Evolutionary conservation across 2,888 invertebrate species (phyloP).

Genomic region (Tortricodes alternella): DNA sequence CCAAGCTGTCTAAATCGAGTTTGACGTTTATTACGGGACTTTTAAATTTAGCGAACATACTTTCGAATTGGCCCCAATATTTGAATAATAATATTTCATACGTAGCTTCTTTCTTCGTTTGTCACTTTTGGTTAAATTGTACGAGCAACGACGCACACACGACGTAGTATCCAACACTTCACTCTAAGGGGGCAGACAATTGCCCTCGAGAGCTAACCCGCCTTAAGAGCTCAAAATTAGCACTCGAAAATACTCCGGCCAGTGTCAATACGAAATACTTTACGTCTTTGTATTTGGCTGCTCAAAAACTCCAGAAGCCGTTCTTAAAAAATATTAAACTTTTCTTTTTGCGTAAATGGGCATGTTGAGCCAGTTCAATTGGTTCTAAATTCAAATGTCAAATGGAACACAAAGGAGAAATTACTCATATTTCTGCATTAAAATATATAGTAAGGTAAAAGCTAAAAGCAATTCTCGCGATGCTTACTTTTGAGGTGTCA

Average conservation of each 20-base stretch:
- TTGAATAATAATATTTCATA: too few relatives aligned
- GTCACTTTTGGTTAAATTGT: too few relatives aligned
- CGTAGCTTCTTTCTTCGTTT: too few relatives aligned
- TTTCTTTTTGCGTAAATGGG: neutral
- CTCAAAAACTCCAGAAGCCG: constrained; percentile 11
- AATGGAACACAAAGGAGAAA: too few relatives aligned
- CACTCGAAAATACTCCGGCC: constrained; percentile 51
- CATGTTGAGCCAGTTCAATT: neutral
- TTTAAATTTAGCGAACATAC: too few relatives aligned
- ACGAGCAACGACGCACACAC: neutral
- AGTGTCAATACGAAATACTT: constrained; percentile 37
- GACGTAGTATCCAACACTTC: constrained; percentile 50
- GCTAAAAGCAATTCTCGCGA: too few relatives aligned
- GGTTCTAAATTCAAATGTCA: neutral
- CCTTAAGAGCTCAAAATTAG: constrained; percentile 63
- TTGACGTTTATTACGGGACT: too few relatives aligned
- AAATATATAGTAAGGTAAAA: too few relatives aligned
- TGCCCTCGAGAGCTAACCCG: constrained; percentile 65
- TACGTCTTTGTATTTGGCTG: constrained; percentile 34
- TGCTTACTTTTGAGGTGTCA: too few relatives aligned
- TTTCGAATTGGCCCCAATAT: too few relatives aligned
- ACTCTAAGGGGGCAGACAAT: constrained; percentile 51
- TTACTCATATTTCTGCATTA: too few relatives aligned
- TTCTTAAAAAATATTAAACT: constrained; percentile 7
- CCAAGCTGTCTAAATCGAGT: too few relatives aligned